Conservation (phyloP, 2,888 invertebrate species). For the Tenthredo scrophulariae region DNA sequence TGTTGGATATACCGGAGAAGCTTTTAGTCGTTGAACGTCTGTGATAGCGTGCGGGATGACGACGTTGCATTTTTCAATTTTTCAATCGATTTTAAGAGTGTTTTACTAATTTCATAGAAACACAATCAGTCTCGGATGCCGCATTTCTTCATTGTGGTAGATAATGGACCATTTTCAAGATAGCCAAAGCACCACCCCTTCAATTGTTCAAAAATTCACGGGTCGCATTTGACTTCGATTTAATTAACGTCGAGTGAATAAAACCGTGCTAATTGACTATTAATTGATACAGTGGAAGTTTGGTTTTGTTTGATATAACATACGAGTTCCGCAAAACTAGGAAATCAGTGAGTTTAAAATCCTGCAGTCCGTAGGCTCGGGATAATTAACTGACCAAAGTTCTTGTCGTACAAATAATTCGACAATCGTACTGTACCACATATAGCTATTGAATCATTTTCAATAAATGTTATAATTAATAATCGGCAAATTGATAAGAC, state of each 20-base stretch:
- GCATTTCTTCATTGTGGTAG: not conserved
- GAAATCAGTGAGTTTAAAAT: not conserved
- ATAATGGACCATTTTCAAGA: not conserved
- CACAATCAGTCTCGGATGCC: not conserved
- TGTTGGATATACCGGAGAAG: not conserved
- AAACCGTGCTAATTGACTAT: not conserved
- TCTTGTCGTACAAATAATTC: not conserved
- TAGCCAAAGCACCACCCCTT: not conserved
- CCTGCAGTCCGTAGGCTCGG: not conserved
- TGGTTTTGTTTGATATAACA: not conserved
- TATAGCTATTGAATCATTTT: not conserved
- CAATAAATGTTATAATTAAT: not conserved
- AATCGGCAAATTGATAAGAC: not conserved
- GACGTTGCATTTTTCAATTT: not conserved
- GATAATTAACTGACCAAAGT: not conserved
- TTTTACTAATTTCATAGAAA: not conserved
- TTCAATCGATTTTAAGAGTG: not conserved
- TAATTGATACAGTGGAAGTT: not conserved
- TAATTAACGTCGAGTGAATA: not conserved
- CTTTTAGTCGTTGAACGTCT: slow-evolving; percentile 30
- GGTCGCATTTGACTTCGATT: not conserved
- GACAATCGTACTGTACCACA: not conserved
- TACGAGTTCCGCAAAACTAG: not conserved
- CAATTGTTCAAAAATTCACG: not conserved
- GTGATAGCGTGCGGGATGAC: slow-evolving; percentile 25